Evolutionary conservation across 2,888 invertebrate genomes (phyloP).

Genomic region (Pseudococcus jackbeardsleyi): DNA sequence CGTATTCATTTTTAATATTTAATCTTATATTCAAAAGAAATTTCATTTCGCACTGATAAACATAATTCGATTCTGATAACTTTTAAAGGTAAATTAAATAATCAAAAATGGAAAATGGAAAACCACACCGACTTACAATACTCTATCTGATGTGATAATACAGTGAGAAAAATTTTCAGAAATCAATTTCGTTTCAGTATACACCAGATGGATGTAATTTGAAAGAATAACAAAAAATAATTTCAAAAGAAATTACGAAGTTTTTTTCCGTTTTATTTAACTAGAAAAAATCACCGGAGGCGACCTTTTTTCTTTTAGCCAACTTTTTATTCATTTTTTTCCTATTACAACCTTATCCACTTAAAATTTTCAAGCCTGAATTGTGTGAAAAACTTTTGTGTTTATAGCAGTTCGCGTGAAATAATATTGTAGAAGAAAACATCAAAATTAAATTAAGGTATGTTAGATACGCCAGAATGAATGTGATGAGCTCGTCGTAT

Average conservation of each 20-base stretch:
- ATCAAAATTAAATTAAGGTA: conserved; percentile 64
- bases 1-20: no score
- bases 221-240: conserved; percentile 43
- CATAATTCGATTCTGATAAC: background rate
- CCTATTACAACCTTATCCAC: conserved; percentile 61
- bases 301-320: conserved; percentile 13
- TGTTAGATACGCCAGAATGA: conserved; percentile 39
- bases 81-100: background rate
- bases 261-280: conserved; percentile 9
- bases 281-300: conserved; percentile 28
- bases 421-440: conserved; percentile 55
- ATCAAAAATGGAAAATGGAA: background rate
- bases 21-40: background rate
- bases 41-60: background rate
- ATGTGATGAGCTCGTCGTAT: conserved; percentile 41
- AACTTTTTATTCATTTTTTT: conserved; percentile 53
- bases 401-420: conserved; percentile 54
- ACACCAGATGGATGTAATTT: conserved; percentile 39
- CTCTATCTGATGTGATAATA: background rate
- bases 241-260: conserved; percentile 33
- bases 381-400: conserved; percentile 56
- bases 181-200: conserved; percentile 8
- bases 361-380: conserved; percentile 59
- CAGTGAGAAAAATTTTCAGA: background rate
- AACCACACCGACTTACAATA: background rate